A percentile compares a stretch with the other conserved stretches of the same genome.
phyloP scores from a whole-genome alignment of 2,888 invertebrate genomes.

The Lucinisca nassula region DNA sequence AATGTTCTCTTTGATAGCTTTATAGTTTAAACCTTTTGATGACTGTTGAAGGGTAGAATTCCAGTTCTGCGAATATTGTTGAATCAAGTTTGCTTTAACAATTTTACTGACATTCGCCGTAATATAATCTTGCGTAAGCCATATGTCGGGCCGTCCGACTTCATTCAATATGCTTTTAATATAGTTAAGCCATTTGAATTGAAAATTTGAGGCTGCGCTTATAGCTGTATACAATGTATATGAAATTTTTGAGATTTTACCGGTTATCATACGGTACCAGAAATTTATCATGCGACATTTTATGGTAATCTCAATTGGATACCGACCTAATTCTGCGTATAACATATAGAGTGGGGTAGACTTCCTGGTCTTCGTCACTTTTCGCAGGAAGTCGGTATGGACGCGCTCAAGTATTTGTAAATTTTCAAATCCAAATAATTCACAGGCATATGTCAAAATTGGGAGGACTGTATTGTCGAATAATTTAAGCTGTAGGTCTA shows the following conservation, averaged over 20 bases:
- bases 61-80: not conserved
- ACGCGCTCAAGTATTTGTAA: constrained; percentile 28
- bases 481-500: constrained; percentile 7
- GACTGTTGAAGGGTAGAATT: not conserved
- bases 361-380: constrained; percentile 9
- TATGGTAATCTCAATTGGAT: constrained; percentile 27
- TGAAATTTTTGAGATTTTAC: not conserved
- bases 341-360: constrained; percentile 23
- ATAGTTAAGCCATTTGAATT: not conserved
- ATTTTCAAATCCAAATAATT: too few relatives aligned
- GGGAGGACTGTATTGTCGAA: constrained; percentile 23
- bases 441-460: constrained; percentile 41
- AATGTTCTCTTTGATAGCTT: not conserved
- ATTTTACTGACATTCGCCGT: not conserved
- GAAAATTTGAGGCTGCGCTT: too few relatives aligned
- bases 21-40: not conserved
- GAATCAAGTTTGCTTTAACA: too few relatives aligned
- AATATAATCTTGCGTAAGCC: too few relatives aligned
- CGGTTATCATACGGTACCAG: not conserved
- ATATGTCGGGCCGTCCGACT: not conserved
- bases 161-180: not conserved
- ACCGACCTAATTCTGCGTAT: constrained; percentile 31
- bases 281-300: not conserved
- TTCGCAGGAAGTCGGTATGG: constrained; percentile 5
- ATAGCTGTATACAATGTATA: not conserved